phyloP scores from a whole-genome alignment of 2,888 invertebrate genomes.

The Campaea margaritaria region DNA sequence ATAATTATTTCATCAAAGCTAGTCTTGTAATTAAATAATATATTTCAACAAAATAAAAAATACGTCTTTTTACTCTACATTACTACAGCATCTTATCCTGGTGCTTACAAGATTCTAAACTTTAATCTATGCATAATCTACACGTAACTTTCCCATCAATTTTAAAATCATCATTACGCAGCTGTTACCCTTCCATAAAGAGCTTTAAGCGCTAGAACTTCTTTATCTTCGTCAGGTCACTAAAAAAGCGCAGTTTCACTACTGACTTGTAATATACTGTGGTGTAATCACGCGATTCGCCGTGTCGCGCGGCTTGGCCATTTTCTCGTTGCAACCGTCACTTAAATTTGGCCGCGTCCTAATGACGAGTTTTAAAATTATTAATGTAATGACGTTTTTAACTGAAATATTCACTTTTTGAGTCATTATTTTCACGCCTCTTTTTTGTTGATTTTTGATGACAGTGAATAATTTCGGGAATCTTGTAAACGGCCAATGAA shows the following conservation, averaged over 20 bases:
- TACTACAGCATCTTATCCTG: too few relatives aligned
- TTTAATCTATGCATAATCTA: too few relatives aligned
- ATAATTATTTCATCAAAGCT: too few relatives aligned
- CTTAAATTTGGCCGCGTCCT: conserved; percentile 52
- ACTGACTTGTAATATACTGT: conserved; percentile 32
- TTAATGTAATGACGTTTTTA: conserved; percentile 40
- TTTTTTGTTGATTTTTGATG: conserved; percentile 15
- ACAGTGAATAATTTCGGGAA: too few relatives aligned
- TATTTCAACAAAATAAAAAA: too few relatives aligned
- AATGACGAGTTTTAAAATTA: conserved; percentile 45
- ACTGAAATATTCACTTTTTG: conserved; percentile 32
- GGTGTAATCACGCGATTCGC: conserved; percentile 50
- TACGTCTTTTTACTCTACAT: too few relatives aligned
- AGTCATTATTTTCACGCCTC: conserved; percentile 15
- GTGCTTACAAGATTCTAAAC: too few relatives aligned
- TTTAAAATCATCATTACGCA: too few relatives aligned
- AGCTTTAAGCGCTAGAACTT: not conserved
- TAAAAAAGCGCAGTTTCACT: not conserved
- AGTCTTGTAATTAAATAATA: too few relatives aligned
- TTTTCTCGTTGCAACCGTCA: conserved; percentile 60
- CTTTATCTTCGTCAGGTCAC: not conserved
- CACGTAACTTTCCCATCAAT: too few relatives aligned
- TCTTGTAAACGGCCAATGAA: too few relatives aligned
- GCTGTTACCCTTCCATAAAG: too few relatives aligned
- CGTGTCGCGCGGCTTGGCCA: conserved; percentile 45